phyloP scores from a whole-genome alignment of 2,113 vertebrate species.

The Ailurus styani region DNA sequence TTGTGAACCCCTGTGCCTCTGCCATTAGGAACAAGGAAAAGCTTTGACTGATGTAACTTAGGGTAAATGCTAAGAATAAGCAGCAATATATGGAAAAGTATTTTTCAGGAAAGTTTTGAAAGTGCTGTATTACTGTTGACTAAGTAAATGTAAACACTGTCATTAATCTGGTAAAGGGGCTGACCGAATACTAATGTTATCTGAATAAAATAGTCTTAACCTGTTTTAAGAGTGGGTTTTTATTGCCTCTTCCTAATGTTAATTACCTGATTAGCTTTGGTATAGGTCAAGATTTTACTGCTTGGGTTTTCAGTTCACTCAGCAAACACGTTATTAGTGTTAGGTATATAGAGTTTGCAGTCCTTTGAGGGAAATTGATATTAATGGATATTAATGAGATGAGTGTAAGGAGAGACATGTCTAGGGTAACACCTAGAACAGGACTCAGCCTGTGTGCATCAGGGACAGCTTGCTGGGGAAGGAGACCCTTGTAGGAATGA shows the following conservation, averaged over 20 bases:
- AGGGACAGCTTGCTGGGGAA: background rate
- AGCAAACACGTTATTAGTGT: background rate
- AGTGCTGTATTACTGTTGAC: background rate
- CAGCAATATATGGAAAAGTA: background rate
- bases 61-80: background rate
- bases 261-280: background rate
- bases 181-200: background rate
- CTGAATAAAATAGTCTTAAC: background rate
- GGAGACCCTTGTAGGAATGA: background rate
- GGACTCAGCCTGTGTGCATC: background rate
- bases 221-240: background rate
- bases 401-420: background rate
- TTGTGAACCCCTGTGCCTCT: background rate
- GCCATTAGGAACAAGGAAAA: background rate
- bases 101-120: slow-evolving; percentile 1
- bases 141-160: background rate
- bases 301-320: background rate
- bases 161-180: background rate
- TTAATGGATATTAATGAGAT: background rate
- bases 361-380: background rate
- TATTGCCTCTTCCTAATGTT: slow-evolving; percentile 1
- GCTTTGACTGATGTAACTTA: background rate
- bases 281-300: slow-evolving; percentile 27
- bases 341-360: background rate
- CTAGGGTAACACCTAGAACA: background rate